These are phyloP conservation scores for Drosophila prostipennis DNA, from an alignment of 2,888 invertebrate species.

Conservation along the genomic window DNA sequence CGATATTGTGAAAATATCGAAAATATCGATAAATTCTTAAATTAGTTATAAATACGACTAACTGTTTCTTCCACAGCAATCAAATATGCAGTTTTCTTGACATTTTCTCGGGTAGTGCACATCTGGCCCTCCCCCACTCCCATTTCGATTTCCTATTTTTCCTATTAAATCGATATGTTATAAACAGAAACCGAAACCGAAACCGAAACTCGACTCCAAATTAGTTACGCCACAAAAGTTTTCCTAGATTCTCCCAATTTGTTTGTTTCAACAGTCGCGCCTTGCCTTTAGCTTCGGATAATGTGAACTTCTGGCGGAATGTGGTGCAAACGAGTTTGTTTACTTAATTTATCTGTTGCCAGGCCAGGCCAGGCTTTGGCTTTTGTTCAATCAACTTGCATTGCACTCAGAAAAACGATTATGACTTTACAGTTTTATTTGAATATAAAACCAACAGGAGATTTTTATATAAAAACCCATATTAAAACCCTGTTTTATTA, in stretches of 20 bases:
- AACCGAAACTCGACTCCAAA: constrained; percentile 12
- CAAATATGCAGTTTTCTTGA: background rate
- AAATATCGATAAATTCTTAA: no score
- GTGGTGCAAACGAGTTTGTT: constrained; percentile 28
- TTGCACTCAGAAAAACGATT: background rate
- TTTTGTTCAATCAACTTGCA: constrained; percentile 1
- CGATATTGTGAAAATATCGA: no score
- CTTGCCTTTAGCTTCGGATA: background rate
- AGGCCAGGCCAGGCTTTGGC: constrained; percentile 7
- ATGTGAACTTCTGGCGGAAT: constrained; percentile 25
- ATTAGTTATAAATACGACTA: no score
- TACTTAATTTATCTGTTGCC: constrained; percentile 22
- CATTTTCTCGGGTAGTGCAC: background rate
- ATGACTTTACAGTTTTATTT: no score
- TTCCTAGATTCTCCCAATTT: constrained; percentile 9
- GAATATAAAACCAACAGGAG: no score
- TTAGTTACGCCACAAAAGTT: background rate
- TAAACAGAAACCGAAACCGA: constrained; percentile 5
- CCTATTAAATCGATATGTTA: constrained; percentile 27
- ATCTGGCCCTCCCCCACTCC: no score
- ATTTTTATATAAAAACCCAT: no score
- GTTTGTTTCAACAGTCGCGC: background rate
- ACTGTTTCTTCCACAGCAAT: no score
- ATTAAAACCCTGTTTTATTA: no score
- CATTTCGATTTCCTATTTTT: background rate